These are phyloP conservation scores for Hypomecis atomaria DNA, from an alignment of 2,888 invertebrate genomes.

Conservation along the genomic window DNA sequence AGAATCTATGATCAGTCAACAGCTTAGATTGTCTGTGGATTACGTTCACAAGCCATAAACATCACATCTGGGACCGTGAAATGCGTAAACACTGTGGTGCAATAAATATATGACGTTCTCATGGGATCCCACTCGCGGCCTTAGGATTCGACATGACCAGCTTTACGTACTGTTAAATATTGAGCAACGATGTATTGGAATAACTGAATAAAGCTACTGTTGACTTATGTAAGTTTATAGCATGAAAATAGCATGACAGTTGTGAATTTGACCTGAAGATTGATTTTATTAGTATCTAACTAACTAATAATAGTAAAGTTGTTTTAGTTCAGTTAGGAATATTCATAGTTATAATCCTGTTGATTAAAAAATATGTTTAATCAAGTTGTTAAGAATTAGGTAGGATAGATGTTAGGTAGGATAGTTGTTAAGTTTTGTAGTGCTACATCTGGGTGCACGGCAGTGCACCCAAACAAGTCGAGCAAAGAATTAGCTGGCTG, in stretches of 20 bases:
- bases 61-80: slow-evolving; percentile 26
- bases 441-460: too few relatives aligned
- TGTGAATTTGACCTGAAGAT: slow-evolving; percentile 11
- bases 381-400: too few relatives aligned
- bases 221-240: slow-evolving; percentile 28
- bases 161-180: slow-evolving; percentile 25
- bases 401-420: too few relatives aligned
- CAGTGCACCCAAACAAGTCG: too few relatives aligned
- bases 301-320: background rate
- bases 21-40: background rate
- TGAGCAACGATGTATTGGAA: slow-evolving; percentile 14
- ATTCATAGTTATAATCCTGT: too few relatives aligned
- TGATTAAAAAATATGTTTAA: too few relatives aligned
- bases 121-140: slow-evolving; percentile 35
- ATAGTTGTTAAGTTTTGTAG: too few relatives aligned
- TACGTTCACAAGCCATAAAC: slow-evolving; percentile 11
- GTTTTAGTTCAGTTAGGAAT: too few relatives aligned
- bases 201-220: slow-evolving; percentile 25
- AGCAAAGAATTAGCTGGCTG: too few relatives aligned
- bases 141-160: slow-evolving; percentile 39
- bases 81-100: slow-evolving; percentile 34
- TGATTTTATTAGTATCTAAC: background rate
- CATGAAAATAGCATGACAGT: slow-evolving; percentile 16
- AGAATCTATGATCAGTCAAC: too few relatives aligned
- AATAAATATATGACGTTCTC: slow-evolving; percentile 40